Base-by-base conservation (phyloP, 2,888 invertebrate species). In the Stratiomys singularior region DNA sequence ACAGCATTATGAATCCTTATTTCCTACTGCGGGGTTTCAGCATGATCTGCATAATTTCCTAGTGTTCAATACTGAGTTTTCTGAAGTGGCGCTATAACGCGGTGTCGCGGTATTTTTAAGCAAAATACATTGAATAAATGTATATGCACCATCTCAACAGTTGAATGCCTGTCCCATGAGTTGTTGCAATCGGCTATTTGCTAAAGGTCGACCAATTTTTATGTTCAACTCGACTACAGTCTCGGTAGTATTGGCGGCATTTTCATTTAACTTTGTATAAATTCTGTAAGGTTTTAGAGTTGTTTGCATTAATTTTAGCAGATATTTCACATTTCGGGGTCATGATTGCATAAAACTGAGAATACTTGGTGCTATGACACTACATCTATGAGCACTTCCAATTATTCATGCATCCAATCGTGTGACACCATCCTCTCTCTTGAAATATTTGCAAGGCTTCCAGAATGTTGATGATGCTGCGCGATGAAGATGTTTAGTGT, bases 241-340 rank as follows among this genome's bases (percentile, higher is more conserved):
- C 9, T 37, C 5, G 5, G 3, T 3, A 9, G 9, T 37, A 37
- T 37, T 37, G 37, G 37, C 15, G 52, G 52, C 52, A 13, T 18
- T 52, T 52, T 52, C 18, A n/a, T 13, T 13, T 15, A 52, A 13
- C 52, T 52, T 52, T 15, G 18, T 52, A 13, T 5, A 15, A 52
- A 52, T 37, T 37, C 37, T 37, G 37, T 37, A 37, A 37, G 9
- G 37, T 37, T 64, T 15, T 30, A 2, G 27, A 4, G 30, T 64
- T 64, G 15, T 28, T 11, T 64, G 64, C 64, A 64, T 64, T 64
- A 64, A 64, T 64, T 64, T 64, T n/a, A 64, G 28, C 30, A 30
- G 30, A 64, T 64, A 64, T 64, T 64, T 64, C 30, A 15, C 64
- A 30, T 64, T 64, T 64, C 64, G 64, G 64, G 64, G 64, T 64